Evolutionary conservation across 2,888 invertebrate species (phyloP).

Genomic region (Schizotus pectinicornis): DNA sequence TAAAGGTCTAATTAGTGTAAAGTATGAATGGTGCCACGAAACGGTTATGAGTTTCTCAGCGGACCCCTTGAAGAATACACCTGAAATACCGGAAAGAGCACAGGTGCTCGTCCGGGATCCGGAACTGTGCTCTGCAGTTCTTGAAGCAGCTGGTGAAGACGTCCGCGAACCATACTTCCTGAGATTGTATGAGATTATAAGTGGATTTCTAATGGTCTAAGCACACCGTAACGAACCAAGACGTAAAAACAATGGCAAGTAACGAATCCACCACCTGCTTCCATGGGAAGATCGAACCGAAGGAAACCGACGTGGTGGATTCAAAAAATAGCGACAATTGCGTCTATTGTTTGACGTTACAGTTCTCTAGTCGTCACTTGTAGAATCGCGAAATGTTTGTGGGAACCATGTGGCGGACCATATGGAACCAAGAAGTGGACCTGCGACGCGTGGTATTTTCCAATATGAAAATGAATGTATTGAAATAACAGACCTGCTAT

Average conservation of each 20-base stretch:
- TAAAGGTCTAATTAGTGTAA: conserved; percentile 12
- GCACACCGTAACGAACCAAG: conserved; percentile 6
- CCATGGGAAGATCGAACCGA: neutral
- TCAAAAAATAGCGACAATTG: too few relatives aligned
- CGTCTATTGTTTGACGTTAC: too few relatives aligned
- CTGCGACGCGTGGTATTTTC: too few relatives aligned
- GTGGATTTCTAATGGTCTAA: conserved; percentile 35
- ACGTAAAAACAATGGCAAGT: conserved; percentile 2
- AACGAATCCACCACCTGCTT: conserved; percentile 1
- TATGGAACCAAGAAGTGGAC: too few relatives aligned
- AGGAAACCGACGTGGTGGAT: too few relatives aligned
- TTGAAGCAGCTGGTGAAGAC: conserved; percentile 47
- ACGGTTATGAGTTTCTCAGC: conserved; percentile 36
- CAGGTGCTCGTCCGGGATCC: conserved; percentile 52
- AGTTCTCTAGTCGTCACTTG: too few relatives aligned
- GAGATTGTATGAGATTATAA: conserved; percentile 53
- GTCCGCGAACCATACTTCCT: conserved; percentile 55
- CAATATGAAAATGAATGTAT: too few relatives aligned
- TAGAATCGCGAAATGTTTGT: too few relatives aligned
- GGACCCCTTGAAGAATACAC: conserved; percentile 36
- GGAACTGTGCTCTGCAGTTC: conserved; percentile 55
- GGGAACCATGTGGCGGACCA: too few relatives aligned
- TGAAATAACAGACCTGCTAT: neutral
- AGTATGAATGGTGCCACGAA: conserved; percentile 3
- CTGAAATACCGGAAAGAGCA: conserved; percentile 49